These are phyloP conservation scores for Acrossocheilus wenchowensis DNA, from an alignment of 2,797 vertebrate genomes.

Conservation along the genomic window DNA sequence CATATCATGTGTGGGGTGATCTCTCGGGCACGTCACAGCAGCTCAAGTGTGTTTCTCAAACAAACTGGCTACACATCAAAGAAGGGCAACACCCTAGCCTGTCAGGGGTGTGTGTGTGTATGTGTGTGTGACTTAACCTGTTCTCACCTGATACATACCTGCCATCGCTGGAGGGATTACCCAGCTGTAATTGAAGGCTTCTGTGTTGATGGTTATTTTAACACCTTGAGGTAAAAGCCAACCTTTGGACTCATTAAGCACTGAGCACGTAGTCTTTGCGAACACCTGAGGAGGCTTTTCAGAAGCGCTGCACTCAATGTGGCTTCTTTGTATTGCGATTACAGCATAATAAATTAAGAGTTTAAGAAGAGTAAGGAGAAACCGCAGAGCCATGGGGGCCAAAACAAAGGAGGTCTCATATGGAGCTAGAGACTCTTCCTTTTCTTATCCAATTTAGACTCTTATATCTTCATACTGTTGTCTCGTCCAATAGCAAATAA, in stretches of 20 bases:
- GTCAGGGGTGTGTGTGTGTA: constrained; percentile 44
- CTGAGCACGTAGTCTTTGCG: constrained; percentile 18
- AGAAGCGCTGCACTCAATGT: constrained; percentile 44
- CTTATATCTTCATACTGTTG: constrained; percentile 39
- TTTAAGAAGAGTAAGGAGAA: constrained; percentile 49
- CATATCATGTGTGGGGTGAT: constrained; percentile 69
- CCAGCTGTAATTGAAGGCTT: constrained; percentile 60
- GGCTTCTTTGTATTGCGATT: constrained; percentile 54
- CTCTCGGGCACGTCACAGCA: constrained; percentile 66
- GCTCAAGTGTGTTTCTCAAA: constrained; percentile 66
- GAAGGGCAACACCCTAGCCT: constrained; percentile 51
- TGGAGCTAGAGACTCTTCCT: constrained; percentile 31
- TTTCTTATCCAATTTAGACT: constrained; percentile 16
- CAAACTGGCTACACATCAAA: constrained; percentile 73
- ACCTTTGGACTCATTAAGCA: constrained; percentile 62
- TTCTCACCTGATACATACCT: constrained; percentile 72
- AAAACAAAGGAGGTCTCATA: constrained; percentile 53
- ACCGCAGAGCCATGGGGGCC: constrained; percentile 33
- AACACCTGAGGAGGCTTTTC: constrained; percentile 42
- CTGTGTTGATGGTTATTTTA: constrained; percentile 62
- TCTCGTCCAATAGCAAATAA: constrained; percentile 46
- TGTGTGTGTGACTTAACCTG: constrained; percentile 72
- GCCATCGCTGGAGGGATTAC: constrained; percentile 65
- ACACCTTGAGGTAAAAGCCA: constrained; percentile 61
- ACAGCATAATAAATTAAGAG: constrained; percentile 59